These are phyloP conservation scores for Huso huso DNA, from an alignment of 2,797 vertebrate species.

Conservation along the genomic window DNA sequence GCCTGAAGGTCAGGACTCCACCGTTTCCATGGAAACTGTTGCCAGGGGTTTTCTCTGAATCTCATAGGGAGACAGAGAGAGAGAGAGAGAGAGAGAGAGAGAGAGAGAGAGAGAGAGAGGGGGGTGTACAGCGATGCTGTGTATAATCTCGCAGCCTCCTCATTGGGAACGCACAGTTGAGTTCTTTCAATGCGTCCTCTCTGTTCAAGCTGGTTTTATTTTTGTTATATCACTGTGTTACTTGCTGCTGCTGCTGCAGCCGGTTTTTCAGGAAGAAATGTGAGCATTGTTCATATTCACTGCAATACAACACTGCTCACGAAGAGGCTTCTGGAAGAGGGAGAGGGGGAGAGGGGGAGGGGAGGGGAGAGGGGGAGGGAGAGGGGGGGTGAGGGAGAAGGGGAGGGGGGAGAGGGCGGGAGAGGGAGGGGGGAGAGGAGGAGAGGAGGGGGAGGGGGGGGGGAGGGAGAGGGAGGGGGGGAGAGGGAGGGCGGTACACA, in stretches of 20 bases:
- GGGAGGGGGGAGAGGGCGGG: slow-evolving; percentile 7
- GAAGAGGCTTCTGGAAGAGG: slow-evolving; percentile 5
- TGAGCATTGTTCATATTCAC: no score
- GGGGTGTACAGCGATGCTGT: no score
- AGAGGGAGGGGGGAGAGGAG: not conserved
- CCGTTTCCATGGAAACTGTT: slow-evolving; percentile 48
- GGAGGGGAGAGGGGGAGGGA: slow-evolving; percentile 20
- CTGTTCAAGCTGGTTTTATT: not conserved
- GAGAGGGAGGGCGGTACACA: not conserved
- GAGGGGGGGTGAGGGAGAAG: slow-evolving; percentile 11
- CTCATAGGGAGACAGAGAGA: slow-evolving; percentile 13
- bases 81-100: not conserved
- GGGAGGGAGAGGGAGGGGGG: no score
- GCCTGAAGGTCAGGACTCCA: slow-evolving; percentile 17
- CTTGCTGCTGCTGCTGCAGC: no score
- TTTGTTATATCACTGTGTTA: not conserved
- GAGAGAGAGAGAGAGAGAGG: not conserved
- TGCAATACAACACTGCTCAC: no score
- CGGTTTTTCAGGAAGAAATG: no score
- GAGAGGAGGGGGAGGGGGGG: not conserved
- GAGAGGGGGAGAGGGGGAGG: slow-evolving; percentile 24
- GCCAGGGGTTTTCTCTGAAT: slow-evolving; percentile 30
- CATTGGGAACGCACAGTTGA: not conserved
- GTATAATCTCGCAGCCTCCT: not conserved
- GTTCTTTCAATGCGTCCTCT: not conserved